These are phyloP conservation scores for Oncorhynchus nerka DNA, from an alignment of 2,113 vertebrate genomes.

Conservation along the genomic window DNA sequence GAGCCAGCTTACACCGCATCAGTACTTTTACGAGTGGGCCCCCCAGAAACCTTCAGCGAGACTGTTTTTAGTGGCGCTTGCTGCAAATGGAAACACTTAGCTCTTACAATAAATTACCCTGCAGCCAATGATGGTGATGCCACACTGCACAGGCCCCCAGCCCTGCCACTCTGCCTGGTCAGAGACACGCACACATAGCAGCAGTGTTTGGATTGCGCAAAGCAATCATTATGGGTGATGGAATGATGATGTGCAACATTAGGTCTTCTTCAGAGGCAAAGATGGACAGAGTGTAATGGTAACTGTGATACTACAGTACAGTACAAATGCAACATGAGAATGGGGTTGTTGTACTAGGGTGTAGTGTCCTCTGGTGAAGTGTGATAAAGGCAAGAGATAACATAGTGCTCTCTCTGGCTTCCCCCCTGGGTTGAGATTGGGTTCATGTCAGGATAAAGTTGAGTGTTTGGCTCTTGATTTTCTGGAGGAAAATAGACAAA, in stretches of 20 bases:
- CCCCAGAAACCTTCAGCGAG: constrained; percentile 68
- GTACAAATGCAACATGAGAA: constrained; percentile 19
- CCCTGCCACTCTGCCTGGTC: constrained; percentile 29
- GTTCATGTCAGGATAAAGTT: constrained; percentile 63
- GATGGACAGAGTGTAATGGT: background rate
- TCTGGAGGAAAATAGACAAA: constrained; percentile 54
- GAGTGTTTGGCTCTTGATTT: constrained; percentile 60
- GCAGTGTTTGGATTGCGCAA: constrained; percentile 36
- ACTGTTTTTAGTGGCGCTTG: constrained; percentile 75
- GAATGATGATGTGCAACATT: background rate
- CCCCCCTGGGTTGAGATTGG: constrained; percentile 43
- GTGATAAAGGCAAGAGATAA: constrained; percentile 49
- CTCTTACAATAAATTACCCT: constrained; percentile 73
- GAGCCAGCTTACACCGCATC: constrained; percentile 63
- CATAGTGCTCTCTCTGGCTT: constrained; percentile 29
- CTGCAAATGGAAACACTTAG: constrained; percentile 78
- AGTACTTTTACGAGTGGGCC: constrained; percentile 67
- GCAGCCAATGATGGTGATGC: constrained; percentile 50
- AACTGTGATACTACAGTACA: background rate
- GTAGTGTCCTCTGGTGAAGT: constrained; percentile 32
- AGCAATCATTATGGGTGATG: background rate
- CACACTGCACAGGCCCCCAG: constrained; percentile 57
- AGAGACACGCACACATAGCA: constrained; percentile 29
- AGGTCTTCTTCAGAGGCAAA: background rate
- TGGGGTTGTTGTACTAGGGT: constrained; percentile 45